Base-by-base conservation (phyloP, 2,888 invertebrate species). In the Heterodera filipjevi region DNA sequence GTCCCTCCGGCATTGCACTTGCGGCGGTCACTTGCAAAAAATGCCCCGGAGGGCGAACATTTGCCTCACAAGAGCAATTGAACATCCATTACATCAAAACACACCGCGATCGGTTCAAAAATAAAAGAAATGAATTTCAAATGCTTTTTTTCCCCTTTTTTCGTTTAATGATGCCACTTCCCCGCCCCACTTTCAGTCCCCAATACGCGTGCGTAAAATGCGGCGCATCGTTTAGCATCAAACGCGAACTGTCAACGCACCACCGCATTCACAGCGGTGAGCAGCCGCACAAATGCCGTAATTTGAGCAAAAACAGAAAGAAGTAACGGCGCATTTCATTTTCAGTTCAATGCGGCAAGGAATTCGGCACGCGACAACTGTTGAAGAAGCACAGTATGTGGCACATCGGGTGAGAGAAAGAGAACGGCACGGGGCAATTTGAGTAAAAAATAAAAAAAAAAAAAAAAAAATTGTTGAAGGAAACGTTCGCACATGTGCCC, bases 361-460 rank as follows among this genome's bases (percentile, higher is more conserved):
- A 90, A 70, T 90, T 90, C 82, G 90, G 90, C 32, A 90, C 90
- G 73, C 89, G 90, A 30, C 90, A 90, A 80, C 87, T 90, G 16
- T 82, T 90, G 77, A 87, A 89, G 77, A 89, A 90, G 66, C 90
- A 90, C 84, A 89, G 90, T 79, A 87, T 90, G 86, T 90, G 90
- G 86, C 90, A 90, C 83, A 87, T 87, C 14, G 90, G 90, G 59
- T 59, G 22, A 59, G 59, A 10, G 19, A 19, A 14, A 49, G 49
- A n/a, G 16, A 49, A 16, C 16, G 0, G 49, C 8, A 14, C 27
- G 59, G 39, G 39, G 8, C 39, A 39, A 39, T 10, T 39, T 39
- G 39, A 12, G 8, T 10, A 10, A 12, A 6, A 6, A 39, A 10
- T 12, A 39, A 39, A 39, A 14, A 16, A 3, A 3, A 49, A 49